A percentile compares a stretch with the other conserved stretches of the same genome.
phyloP scores from a whole-genome alignment of 2,888 invertebrate species.

The Scelioninae gen. 2 region DNA sequence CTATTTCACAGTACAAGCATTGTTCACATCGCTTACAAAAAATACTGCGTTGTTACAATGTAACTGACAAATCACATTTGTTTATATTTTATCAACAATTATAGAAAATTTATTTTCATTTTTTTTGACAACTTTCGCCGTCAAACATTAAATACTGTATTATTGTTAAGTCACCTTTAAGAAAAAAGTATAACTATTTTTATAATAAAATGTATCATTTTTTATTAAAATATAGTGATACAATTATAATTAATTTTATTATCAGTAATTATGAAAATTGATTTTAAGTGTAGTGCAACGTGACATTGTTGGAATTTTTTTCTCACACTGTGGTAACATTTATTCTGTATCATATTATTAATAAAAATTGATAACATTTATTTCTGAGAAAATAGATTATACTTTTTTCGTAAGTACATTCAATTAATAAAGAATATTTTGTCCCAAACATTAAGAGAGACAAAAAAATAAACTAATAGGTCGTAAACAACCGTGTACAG shows the following conservation, averaged over 20 bases:
- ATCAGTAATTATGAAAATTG: too few relatives aligned
- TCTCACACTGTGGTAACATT: too few relatives aligned
- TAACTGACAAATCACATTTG: conserved; percentile 50
- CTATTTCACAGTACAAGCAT: conserved; percentile 32
- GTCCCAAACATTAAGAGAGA: background rate
- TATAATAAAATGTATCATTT: background rate
- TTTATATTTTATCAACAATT: conserved; percentile 50
- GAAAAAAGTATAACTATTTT: background rate
- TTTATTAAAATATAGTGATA: too few relatives aligned
- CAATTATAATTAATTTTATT: too few relatives aligned
- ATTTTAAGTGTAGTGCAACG: too few relatives aligned
- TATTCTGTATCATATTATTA: too few relatives aligned
- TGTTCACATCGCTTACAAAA: conserved; percentile 54
- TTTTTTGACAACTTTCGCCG: conserved; percentile 17
- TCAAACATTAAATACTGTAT: conserved; percentile 43
- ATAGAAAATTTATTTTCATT: conserved; percentile 24
- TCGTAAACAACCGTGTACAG: too few relatives aligned
- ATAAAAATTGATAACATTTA: too few relatives aligned
- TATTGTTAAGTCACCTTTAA: conserved; percentile 30
- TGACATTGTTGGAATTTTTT: too few relatives aligned
- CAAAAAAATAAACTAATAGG: conserved; percentile 10
- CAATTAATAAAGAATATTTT: background rate
- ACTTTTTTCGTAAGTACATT: conserved; percentile 2
- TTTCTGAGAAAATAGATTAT: too few relatives aligned
- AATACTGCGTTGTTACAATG: conserved; percentile 58